Conservation (phyloP, 2,888 invertebrate species). For the Drosophila acutilabella region DNA sequence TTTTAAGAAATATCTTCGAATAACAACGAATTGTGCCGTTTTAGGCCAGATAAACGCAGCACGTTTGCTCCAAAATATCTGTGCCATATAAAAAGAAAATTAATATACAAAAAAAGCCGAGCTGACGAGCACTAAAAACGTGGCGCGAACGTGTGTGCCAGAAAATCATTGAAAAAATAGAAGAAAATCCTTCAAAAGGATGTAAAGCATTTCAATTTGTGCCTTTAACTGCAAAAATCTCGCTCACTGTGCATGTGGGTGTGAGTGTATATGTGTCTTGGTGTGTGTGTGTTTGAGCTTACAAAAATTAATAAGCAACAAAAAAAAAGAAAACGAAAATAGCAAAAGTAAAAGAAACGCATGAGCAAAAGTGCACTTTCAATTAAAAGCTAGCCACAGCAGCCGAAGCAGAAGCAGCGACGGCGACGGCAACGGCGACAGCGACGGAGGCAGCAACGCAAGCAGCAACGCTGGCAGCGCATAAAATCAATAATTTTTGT, state of each 20-base stretch:
- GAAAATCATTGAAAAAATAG: constrained; percentile 55
- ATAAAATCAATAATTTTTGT: constrained; percentile 75
- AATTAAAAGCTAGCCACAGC: constrained; percentile 42
- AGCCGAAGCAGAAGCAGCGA: constrained; percentile 39
- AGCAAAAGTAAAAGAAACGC: constrained; percentile 9
- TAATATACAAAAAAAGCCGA: background rate
- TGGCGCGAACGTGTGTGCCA: constrained; percentile 70
- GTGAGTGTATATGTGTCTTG: constrained; percentile 28
- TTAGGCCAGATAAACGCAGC: constrained; percentile 18
- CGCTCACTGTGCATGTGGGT: constrained; percentile 10
- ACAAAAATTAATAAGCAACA: constrained; percentile 18
- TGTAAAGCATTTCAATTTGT: constrained; percentile 75
- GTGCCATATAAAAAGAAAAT: constrained; percentile 13
- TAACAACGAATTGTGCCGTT: constrained; percentile 7
- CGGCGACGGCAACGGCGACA: constrained; percentile 17
- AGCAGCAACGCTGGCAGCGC: constrained; percentile 35
- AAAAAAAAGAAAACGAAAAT: constrained; percentile 6
- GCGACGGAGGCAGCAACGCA: constrained; percentile 8
- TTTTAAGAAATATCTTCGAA: constrained; percentile 3
- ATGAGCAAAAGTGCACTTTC: constrained; percentile 57
- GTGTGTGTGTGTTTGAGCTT: constrained; percentile 34
- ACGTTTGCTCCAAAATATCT: constrained; percentile 24
- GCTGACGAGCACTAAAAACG: constrained; percentile 30
- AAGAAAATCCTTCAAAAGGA: constrained; percentile 69
- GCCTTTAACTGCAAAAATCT: constrained; percentile 51